phyloP scores from a whole-genome alignment of 2,888 invertebrate genomes.

The Drosophila prostipennis region DNA sequence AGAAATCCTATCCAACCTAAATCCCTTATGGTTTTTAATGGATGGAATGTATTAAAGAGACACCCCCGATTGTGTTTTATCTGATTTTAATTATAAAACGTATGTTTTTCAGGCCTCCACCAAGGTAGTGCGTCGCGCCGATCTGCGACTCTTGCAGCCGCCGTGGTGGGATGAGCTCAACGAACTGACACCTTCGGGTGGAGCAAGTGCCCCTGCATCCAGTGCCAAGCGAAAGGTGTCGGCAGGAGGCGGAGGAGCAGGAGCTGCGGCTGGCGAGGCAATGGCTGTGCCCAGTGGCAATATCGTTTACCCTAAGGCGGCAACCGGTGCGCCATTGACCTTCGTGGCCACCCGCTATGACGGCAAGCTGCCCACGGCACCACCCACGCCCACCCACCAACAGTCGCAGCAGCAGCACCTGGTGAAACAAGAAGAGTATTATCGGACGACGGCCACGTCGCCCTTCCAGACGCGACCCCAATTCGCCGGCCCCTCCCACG shows the following conservation, averaged over 20 bases:
- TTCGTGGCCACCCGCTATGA: conserved; percentile 82
- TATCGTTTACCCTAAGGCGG: conserved; percentile 64
- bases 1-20: no score
- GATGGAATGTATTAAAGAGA: no score
- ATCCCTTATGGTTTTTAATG: no score
- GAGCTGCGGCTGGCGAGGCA: conserved; percentile 30
- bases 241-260: conserved; percentile 26
- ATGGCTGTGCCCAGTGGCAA: conserved; percentile 61
- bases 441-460: conserved; percentile 86
- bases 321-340: conserved; percentile 45
- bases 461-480: conserved; percentile 85
- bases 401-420: conserved; percentile 51
- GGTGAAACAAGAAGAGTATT: conserved; percentile 84
- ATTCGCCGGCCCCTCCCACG: conserved; percentile 44
- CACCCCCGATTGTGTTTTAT: no score
- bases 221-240: conserved; percentile 47
- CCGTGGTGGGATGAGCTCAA: conserved; percentile 99
- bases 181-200: conserved; percentile 84
- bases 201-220: conserved; percentile 25
- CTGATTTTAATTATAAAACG: not conserved
- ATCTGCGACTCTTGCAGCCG: conserved; percentile 94
- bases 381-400: conserved; percentile 46
- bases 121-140: conserved; percentile 92
- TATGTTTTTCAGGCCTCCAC: conserved; percentile 45
- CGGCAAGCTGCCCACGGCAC: conserved; percentile 67